Evolutionary conservation across 2,888 invertebrate genomes (phyloP), one percentile per base, ranked within the genome.

Genomic region (Parnassius mnemosyne): DNA sequence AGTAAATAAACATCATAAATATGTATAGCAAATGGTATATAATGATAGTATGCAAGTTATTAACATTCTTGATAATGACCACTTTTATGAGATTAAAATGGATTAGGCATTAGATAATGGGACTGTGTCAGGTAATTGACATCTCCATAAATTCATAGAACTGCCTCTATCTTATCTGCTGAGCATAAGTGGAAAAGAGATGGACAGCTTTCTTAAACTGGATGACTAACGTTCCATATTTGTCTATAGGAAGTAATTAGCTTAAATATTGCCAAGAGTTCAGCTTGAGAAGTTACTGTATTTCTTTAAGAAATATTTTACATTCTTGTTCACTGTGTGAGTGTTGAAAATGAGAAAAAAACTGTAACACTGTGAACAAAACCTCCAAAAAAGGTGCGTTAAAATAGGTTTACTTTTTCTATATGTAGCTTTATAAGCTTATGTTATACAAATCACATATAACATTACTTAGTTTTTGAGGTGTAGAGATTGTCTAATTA

Each of bases 31-130:
- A 13, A n/a, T 5, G 5, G 10, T 13, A 53, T n/a, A 53, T 13
- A 51, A 12, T 57, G 10, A 57, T 52, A 58, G 43, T 55, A 10
- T 25, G 46, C 13, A 54, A 59, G 50, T 44, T 55, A 59, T 59
- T 53, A 47, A 55, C 59, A 53, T 16, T 13, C 41, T 42, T 55
- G 57, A 58, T 54, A 53, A 43, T 50, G 49, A 42, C 53, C 53
- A 49, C 64, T 68, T 69, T 70, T 66, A 63, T 61, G 43, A 76
- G 85, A 83, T 86, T 85, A 86, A 65, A 71, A 68, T 60, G 75
- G 86, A 82, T 87, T 83, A 80, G 70, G 78, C 73, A 63, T 63
- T 54, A 66, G 73, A 73, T 71, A 71, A 70, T 59, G 59, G 20
- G 59, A 46, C 34, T 66, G 60, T 63, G 43, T 66, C 61, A 63